Base-by-base conservation (phyloP, 2,797 vertebrate species). In the Philypnodon macrostomus region DNA sequence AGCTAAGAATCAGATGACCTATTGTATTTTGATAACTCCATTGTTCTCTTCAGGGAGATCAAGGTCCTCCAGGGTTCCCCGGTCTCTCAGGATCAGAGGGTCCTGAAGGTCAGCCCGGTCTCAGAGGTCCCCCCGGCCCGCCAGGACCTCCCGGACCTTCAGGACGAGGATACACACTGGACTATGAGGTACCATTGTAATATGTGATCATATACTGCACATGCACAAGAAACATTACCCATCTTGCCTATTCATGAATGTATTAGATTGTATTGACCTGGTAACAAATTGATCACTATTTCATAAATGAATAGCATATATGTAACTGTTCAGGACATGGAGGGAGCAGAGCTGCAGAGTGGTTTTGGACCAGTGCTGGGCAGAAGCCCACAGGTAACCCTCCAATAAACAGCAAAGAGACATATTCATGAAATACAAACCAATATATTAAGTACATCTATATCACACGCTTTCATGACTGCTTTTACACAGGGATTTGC, bases 131-230 rank as follows among this genome's bases (percentile, higher is more conserved):
- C 6, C 89, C 93, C 0, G 94, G 94, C 0, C 91, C 83, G 1
- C 91, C 93, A 0, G 94, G 94, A 0, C 92, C 90, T 0, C 90
- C 92, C 5, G 92, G 92, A 1, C 87, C 87, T 17, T 62, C 79
- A 11, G 71, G 70, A 33, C 70, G 36, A 52, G 16, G 67, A 26
- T 47, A 59, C n/a, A 52, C 56, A 21, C 64, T 83, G 44, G 90
- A 87, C 76, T 90, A 88, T 79, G 91, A 94, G 92, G 94, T 98
- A 79, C 23, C 1, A 21, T n/a, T n/a, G n/a, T n/a, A n/a, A n/a
- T n/a, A n/a, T n/a, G n/a, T n/a, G n/a, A n/a, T n/a, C n/a, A n/a
- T n/a, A n/a, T n/a, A n/a, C n/a, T n/a, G n/a, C n/a, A n/a, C n/a
- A n/a, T n/a, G n/a, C n/a, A n/a, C n/a, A n/a, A n/a, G n/a, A n/a